These are phyloP conservation scores for Staurois parvus DNA, from an alignment of 2,797 vertebrate genomes.

Conservation along the genomic window DNA sequence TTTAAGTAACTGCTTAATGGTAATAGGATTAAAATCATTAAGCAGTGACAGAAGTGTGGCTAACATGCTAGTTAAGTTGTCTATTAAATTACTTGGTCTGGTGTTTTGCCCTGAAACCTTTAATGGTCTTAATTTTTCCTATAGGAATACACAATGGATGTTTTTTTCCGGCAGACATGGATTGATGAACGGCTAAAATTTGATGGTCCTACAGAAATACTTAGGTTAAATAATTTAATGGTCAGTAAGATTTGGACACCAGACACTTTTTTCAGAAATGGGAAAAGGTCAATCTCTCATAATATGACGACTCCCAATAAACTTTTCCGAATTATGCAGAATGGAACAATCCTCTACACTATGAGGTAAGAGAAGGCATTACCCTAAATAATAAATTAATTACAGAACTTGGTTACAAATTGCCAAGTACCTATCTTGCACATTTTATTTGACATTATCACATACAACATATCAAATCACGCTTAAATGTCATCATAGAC, in stretches of 20 bases:
- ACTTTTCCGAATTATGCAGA: slow-evolving; percentile 98
- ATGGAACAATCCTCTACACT: slow-evolving; percentile 97
- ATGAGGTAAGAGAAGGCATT: slow-evolving; percentile 85
- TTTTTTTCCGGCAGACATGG: slow-evolving; percentile 98
- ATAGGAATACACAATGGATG: slow-evolving; percentile 99
- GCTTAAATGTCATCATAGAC: slow-evolving; percentile 33
- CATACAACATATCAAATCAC: slow-evolving; percentile 11
- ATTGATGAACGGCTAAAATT: slow-evolving; percentile 93
- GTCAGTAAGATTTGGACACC: slow-evolving; percentile 98
- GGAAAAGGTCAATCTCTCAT: slow-evolving; percentile 96
- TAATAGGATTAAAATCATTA: slow-evolving; percentile 62
- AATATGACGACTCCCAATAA: slow-evolving; percentile 99
- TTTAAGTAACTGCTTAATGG: slow-evolving; percentile 60
- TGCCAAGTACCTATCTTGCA: background rate
- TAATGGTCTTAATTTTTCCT: slow-evolving; percentile 65
- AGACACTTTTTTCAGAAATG: slow-evolving; percentile 98
- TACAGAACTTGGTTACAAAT: background rate
- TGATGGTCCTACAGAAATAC: slow-evolving; percentile 94
- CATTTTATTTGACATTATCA: slow-evolving; percentile 28
- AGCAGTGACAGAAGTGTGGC: slow-evolving; percentile 55
- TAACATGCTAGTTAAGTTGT: slow-evolving; percentile 59
- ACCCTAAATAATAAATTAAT: background rate
- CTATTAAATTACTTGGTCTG: slow-evolving; percentile 53
- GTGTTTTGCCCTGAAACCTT: slow-evolving; percentile 56
- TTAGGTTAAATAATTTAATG: slow-evolving; percentile 97